These are phyloP conservation scores for Phthorimaea operculella DNA, from an alignment of 1,140 invertebrate species.

Conservation along the genomic window DNA sequence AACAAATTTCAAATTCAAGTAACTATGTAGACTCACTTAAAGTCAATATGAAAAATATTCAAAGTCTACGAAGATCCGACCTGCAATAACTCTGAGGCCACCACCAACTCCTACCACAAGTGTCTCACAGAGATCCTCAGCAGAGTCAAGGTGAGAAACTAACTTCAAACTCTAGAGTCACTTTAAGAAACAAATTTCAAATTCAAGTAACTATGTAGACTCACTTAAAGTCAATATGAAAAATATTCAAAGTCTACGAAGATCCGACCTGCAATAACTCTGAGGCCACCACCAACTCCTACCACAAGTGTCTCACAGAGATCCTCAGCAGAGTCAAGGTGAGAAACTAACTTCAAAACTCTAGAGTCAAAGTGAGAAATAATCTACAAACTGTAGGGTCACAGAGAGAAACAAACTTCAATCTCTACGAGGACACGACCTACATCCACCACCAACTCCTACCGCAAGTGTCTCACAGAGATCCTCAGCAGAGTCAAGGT, in stretches of 20 bases:
- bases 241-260: too few species aligned
- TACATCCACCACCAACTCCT: constrained; percentile 94
- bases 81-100: constrained; percentile 91
- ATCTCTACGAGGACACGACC: constrained; percentile 90
- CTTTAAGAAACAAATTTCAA: too few species aligned
- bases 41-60: too few species aligned
- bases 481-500: constrained; percentile 86
- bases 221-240: too few species aligned
- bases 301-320: constrained; percentile 87
- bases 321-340: constrained; percentile 86
- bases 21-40: too few species aligned
- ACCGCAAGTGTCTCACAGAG: constrained; percentile 87
- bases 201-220: too few species aligned
- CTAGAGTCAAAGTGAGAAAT: too few species aligned
- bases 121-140: constrained; percentile 86
- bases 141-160: constrained; percentile 75
- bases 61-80: constrained; percentile 97
- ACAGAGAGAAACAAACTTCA: constrained; percentile 65
- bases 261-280: constrained; percentile 94
- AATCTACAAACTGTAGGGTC: too few species aligned
- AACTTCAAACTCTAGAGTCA: neutral
- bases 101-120: constrained; percentile 90
- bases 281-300: constrained; percentile 93
- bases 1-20: too few species aligned
- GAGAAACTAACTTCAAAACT: neutral